phyloP scores from a whole-genome alignment of 2,888 invertebrate genomes.

The Calliscelio sp. region DNA sequence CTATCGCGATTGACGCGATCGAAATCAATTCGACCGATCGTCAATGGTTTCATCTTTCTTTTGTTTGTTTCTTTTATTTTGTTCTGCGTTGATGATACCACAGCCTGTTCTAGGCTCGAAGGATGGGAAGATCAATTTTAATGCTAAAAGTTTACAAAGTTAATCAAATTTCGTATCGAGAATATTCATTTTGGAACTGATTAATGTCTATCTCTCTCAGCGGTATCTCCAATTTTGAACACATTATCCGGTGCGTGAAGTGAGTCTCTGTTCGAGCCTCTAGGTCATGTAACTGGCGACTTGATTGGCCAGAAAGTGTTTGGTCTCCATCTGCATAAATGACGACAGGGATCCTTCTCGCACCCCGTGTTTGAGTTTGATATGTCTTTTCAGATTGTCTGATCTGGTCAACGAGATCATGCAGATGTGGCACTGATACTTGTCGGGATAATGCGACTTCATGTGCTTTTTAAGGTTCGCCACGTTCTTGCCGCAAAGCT shows the following conservation, averaged over 20 bases:
- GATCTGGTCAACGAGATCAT: conserved; percentile 86
- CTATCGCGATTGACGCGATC: background rate
- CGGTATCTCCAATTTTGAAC: too few relatives aligned
- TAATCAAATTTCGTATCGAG: too few relatives aligned
- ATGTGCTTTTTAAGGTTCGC: conserved; percentile 86
- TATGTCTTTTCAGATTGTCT: conserved; percentile 87
- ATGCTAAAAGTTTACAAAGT: too few relatives aligned
- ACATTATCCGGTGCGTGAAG: conserved; percentile 27
- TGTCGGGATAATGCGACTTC: conserved; percentile 86
- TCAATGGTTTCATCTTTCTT: too few relatives aligned
- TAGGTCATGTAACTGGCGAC: conserved; percentile 83
- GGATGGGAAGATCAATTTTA: too few relatives aligned
- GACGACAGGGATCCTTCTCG: conserved; percentile 83
- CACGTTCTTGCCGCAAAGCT: conserved; percentile 85
- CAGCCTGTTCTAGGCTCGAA: too few relatives aligned
- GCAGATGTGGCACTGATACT: conserved; percentile 86
- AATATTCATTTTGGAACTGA: too few relatives aligned
- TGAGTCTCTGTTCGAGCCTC: conserved; percentile 21
- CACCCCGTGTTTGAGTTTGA: conserved; percentile 86
- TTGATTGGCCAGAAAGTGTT: conserved; percentile 82
- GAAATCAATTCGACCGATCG: too few relatives aligned
- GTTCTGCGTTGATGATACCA: too few relatives aligned
- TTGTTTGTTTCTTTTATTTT: too few relatives aligned
- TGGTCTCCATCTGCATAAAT: conserved; percentile 82
- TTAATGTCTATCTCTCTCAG: too few relatives aligned